Conservation (phyloP, 2,113 vertebrate species). For the Ageneiosus marmoratus region DNA sequence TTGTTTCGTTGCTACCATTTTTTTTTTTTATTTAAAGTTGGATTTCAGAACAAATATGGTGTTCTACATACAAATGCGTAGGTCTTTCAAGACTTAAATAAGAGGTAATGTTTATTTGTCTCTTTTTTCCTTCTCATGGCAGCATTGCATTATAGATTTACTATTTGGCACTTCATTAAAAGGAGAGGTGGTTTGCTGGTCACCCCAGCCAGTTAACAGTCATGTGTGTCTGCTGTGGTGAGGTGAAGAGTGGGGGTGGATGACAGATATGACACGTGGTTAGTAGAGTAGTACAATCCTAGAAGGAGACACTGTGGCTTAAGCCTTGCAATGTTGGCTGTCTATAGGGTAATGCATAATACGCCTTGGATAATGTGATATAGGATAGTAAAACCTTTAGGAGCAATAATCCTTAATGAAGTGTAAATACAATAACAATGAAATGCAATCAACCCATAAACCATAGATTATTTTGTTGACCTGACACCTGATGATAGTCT, state of each 20-base stretch:
- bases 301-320: constrained; percentile 59
- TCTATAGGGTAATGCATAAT: constrained; percentile 65
- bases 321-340: constrained; percentile 57
- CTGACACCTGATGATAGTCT: constrained; percentile 60
- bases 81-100: constrained; percentile 72
- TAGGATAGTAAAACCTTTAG: constrained; percentile 61
- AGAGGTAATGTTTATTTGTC: constrained; percentile 75
- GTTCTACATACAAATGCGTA: constrained; percentile 65
- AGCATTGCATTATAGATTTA: constrained; percentile 72
- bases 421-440: constrained; percentile 46
- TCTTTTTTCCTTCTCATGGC: constrained; percentile 65
- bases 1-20: constrained; percentile 54
- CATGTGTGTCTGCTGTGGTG: constrained; percentile 72
- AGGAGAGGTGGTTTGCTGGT: constrained; percentile 68
- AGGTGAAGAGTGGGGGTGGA: constrained; percentile 60
- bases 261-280: constrained; percentile 38
- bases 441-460: constrained; percentile 52
- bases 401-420: constrained; percentile 60
- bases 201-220: constrained; percentile 77
- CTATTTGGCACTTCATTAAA: constrained; percentile 82
- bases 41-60: constrained; percentile 58
- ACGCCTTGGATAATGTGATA: no score
- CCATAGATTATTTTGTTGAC: constrained; percentile 49
- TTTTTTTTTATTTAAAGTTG: constrained; percentile 26
- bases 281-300: constrained; percentile 38